Base-by-base conservation (phyloP, 2,888 invertebrate species). In the Prosapia bicincta region DNA sequence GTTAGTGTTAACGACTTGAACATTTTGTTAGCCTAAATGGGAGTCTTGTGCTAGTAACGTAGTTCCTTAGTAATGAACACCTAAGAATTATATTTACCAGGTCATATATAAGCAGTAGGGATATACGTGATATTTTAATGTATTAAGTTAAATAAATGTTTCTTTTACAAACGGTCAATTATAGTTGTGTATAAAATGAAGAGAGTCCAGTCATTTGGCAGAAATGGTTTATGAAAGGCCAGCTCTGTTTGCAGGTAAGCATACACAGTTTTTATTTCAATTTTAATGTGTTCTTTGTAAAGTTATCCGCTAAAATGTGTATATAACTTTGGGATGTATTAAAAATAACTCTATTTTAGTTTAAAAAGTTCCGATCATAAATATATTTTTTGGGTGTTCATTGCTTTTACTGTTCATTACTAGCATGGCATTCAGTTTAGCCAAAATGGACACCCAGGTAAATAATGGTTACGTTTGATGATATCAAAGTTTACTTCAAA, bases 61-160 rank as follows among this genome's bases (percentile, higher is more conserved):
- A n/a, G n/a, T n/a, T n/a, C n/a, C n/a, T n/a, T n/a, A 54, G 54
- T 54, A 54, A 54, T 54, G 54, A 54, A 54, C 54, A 54, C 54
- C 54, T 54, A 54, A 54, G 54, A 6, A 13, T 54, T 38, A 38
- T 15, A 10, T 54, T 54, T 9, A 54, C n/a, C n/a, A 54, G 2
- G n/a, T 20, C 20, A 54, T 2, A 13, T 13, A 38, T 38, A 38
- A 13, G 2, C 10, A 38, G 7, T 38, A 15, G 2, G 38, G 38
- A 13, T 38, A 28, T 28, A 28, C 28, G 3, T 28, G 28, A n/a
- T 28, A 28, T 28, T 28, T 28, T 28, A 28, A 6, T 28, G 9
- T 28, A 28, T 28, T 28, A 6, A 3, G 28, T 28, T 28, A 6
- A 9, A 6, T 3, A 6, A 28, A 9, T 3, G 5, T 28, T 28